phyloP scores from a whole-genome alignment of 2,888 invertebrate species.

The Periphyllus acericola region DNA sequence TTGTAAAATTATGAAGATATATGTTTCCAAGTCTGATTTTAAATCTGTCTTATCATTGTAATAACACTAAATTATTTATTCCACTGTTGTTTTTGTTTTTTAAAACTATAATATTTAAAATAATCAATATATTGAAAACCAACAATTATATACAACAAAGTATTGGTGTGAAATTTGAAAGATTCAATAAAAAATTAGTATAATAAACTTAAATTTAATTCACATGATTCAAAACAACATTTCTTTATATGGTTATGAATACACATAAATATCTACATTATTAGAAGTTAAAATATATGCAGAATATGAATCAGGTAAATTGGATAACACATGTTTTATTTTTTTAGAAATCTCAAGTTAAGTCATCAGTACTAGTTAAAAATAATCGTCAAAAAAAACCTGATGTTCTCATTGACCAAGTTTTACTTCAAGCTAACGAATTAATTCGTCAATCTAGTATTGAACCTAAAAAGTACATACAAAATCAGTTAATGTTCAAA shows the following conservation, averaged over 20 bases:
- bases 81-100: too few relatives aligned
- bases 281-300: neutral
- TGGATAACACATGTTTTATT: neutral
- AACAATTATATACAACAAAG: too few relatives aligned
- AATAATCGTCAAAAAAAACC: slow-evolving; percentile 55
- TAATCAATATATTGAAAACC: too few relatives aligned
- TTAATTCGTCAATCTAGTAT: slow-evolving; percentile 56
- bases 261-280: neutral
- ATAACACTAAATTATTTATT: too few relatives aligned
- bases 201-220: neutral
- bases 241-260: neutral
- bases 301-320: too few relatives aligned
- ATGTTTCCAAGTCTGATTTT: too few relatives aligned
- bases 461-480: slow-evolving; percentile 58
- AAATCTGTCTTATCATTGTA: too few relatives aligned
- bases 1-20: too few relatives aligned
- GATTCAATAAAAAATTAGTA: neutral
- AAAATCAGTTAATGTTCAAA: slow-evolving; percentile 56
- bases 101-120: too few relatives aligned
- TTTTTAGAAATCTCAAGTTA: slow-evolving; percentile 40
- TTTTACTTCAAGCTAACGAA: slow-evolving; percentile 49
- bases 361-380: slow-evolving; percentile 4
- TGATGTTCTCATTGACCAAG: slow-evolving; percentile 29
- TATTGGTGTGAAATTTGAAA: too few relatives aligned
- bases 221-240: neutral